Conservation (phyloP, 2,797 vertebrate species). For the Anabacerthia variegaticeps region DNA sequence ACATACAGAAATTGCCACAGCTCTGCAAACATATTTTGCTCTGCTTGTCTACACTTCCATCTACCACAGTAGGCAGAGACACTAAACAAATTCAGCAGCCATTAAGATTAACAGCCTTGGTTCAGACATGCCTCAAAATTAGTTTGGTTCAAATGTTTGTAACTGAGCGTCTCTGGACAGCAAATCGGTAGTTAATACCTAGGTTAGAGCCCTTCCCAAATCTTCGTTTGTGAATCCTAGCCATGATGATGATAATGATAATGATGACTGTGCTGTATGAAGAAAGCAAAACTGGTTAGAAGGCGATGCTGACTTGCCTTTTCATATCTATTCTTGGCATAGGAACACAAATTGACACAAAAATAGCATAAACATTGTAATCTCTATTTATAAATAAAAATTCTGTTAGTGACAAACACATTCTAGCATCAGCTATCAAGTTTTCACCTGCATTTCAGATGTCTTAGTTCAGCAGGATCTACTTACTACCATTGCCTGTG, state of each 20-base stretch:
- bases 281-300: neutral
- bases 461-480: neutral
- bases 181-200: neutral
- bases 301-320: neutral
- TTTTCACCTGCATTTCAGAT: neutral
- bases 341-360: neutral
- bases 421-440: neutral
- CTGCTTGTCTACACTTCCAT: neutral
- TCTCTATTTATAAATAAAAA: neutral
- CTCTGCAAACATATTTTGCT: neutral
- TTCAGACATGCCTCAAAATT: neutral
- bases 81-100: neutral
- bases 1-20: accelerated
- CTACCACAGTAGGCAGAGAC: neutral
- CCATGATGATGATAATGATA: no score
- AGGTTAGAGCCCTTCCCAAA: neutral
- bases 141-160: neutral
- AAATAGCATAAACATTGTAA: neutral
- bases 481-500: neutral
- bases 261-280: neutral
- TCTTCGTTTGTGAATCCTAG: no score
- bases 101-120: neutral
- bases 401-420: neutral
- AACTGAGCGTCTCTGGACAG: neutral
- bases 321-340: neutral